A percentile compares a stretch with the other conserved stretches of the same genome.
Conservation (phyloP, 2,888 invertebrate genomes). For the Hipparchia sbordonii region DNA sequence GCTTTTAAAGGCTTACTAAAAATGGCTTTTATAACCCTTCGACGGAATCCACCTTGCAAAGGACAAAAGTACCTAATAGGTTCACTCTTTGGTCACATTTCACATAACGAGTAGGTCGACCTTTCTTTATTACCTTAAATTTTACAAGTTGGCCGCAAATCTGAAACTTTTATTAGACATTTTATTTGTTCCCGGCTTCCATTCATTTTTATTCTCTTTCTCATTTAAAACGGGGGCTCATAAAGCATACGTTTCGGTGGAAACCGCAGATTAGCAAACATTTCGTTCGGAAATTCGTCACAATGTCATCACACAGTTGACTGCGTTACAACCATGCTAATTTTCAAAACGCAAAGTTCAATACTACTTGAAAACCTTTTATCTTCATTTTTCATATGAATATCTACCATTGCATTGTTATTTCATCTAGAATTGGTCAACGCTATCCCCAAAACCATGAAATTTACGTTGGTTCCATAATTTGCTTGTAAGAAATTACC, state of each 20-base stretch:
- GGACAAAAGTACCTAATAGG: too few relatives aligned
- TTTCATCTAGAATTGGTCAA: too few relatives aligned
- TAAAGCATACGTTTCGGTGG: slow-evolving; percentile 33
- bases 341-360: neutral
- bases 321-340: neutral
- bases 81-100: neutral
- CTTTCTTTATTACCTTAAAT: slow-evolving; percentile 1
- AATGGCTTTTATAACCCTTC: too few relatives aligned
- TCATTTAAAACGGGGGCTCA: slow-evolving; percentile 23
- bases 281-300: neutral
- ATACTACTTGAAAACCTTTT: neutral
- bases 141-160: slow-evolving; percentile 10
- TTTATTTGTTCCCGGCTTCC: slow-evolving; percentile 14
- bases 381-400: too few relatives aligned
- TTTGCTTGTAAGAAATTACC: too few relatives aligned
- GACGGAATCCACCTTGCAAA: too few relatives aligned
- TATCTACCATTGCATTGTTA: too few relatives aligned
- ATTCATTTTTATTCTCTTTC: slow-evolving; percentile 23
- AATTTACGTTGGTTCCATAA: too few relatives aligned
- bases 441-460: too few relatives aligned
- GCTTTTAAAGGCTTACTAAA: too few relatives aligned
- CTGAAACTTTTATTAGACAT: slow-evolving; percentile 19
- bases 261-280: neutral
- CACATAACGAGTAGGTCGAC: neutral
- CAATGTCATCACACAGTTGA: neutral